Evolutionary conservation across 2,113 vertebrate species (phyloP).

Genomic region (Ia io): DNA sequence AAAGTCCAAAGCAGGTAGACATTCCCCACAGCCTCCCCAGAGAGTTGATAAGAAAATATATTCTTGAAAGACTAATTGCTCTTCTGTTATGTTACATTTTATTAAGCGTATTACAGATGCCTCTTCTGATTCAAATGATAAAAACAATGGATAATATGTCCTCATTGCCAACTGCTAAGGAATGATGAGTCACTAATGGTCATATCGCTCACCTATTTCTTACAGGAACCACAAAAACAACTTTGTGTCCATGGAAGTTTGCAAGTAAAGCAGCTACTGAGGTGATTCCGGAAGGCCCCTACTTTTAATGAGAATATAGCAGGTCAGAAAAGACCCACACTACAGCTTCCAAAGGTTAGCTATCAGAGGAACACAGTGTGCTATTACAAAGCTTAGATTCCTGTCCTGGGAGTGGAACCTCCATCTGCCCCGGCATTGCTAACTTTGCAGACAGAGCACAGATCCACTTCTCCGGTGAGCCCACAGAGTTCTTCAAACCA

Average conservation of each 20-base stretch:
- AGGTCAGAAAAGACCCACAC: background rate
- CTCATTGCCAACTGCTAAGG: background rate
- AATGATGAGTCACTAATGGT: background rate
- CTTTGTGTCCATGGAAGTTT: background rate
- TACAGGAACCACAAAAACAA: background rate
- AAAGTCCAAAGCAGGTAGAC: background rate
- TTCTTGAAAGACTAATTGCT: background rate
- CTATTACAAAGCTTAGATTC: background rate
- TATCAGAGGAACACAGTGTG: background rate
- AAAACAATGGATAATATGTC: background rate
- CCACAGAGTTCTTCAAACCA: background rate
- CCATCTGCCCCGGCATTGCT: no score
- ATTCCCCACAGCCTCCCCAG: background rate
- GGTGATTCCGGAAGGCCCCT: background rate
- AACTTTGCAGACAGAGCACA: background rate
- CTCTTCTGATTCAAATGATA: background rate
- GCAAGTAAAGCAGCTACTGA: background rate
- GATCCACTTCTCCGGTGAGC: background rate
- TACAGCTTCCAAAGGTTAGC: background rate
- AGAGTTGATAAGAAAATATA: background rate
- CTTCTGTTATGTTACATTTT: background rate
- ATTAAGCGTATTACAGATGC: background rate
- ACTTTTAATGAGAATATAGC: background rate
- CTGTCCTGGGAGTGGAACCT: background rate
- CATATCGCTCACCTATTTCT: background rate